Conservation (phyloP, 2,888 invertebrate genomes). For the Sialis lutaria region DNA sequence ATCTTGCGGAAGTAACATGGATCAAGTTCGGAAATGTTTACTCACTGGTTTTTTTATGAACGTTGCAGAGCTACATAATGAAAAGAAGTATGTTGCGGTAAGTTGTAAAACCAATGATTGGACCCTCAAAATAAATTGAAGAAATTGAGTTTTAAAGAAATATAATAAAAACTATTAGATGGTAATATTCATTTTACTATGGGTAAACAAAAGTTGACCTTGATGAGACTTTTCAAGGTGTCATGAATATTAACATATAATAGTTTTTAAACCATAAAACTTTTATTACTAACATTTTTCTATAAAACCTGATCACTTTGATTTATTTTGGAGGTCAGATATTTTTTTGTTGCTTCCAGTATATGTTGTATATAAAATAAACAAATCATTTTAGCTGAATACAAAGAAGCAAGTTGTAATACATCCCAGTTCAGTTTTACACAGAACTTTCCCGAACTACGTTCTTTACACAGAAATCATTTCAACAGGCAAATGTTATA, state of each 20-base stretch:
- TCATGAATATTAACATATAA: too few species aligned
- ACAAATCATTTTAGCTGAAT: constrained; percentile 28
- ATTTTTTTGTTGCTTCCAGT: too few species aligned
- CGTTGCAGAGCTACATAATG: constrained; percentile 61
- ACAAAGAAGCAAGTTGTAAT: constrained; percentile 53
- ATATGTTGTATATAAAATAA: too few species aligned
- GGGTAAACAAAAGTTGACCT: too few species aligned
- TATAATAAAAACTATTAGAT: neutral
- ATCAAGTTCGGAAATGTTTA: constrained; percentile 60
- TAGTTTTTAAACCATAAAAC: too few species aligned
- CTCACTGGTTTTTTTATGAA: constrained; percentile 71
- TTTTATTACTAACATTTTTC: too few species aligned
- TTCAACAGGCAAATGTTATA: constrained; percentile 66
- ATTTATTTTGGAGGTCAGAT: too few species aligned
- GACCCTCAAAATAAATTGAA: neutral
- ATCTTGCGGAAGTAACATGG: constrained; percentile 44
- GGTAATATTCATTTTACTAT: too few species aligned
- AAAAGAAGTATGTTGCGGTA: constrained; percentile 52
- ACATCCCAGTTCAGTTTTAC: constrained; percentile 70
- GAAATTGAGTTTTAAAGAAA: neutral
- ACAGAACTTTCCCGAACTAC: constrained; percentile 50
- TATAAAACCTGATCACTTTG: too few species aligned
- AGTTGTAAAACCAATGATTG: constrained; percentile 14
- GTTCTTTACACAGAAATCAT: constrained; percentile 75
- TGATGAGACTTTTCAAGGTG: too few species aligned